phyloP scores from a whole-genome alignment of 2,888 invertebrate genomes.

The Gibbula magus region DNA sequence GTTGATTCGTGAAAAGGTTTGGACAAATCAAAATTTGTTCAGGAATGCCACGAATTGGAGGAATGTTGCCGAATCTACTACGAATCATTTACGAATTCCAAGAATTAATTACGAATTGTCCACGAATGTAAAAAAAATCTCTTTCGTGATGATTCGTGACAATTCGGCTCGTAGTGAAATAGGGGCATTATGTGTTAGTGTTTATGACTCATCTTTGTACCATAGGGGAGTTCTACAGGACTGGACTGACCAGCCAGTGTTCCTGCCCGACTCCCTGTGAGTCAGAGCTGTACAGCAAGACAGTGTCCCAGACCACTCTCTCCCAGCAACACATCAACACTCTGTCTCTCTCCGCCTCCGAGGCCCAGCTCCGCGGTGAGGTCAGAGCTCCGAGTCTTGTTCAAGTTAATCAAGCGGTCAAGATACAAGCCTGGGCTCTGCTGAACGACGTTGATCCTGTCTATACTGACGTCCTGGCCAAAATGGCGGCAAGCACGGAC shows the following conservation, averaged over 20 bases:
- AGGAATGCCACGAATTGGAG: no score
- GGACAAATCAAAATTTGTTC: no score
- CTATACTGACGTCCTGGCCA: background rate
- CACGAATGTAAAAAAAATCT: no score
- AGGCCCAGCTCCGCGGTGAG: no score
- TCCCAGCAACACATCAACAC: background rate
- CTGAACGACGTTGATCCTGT: background rate
- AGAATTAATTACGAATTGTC: no score
- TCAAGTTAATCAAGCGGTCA: background rate
- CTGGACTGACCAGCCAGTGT: background rate
- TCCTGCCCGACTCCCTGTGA: background rate
- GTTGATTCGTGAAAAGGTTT: no score
- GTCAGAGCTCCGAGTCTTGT: background rate
- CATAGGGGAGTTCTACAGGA: background rate
- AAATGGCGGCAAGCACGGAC: background rate
- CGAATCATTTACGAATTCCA: no score
- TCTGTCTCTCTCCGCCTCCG: background rate
- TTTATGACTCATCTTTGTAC: background rate
- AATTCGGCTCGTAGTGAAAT: no score
- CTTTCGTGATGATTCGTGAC: no score
- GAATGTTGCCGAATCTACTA: no score
- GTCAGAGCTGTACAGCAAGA: background rate
- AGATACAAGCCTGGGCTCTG: conserved; percentile 5
- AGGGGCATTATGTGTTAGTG: no score
- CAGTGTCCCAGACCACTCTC: background rate